phyloP scores from a whole-genome alignment of 2,797 vertebrate genomes.

The Sebastes itinus region DNA sequence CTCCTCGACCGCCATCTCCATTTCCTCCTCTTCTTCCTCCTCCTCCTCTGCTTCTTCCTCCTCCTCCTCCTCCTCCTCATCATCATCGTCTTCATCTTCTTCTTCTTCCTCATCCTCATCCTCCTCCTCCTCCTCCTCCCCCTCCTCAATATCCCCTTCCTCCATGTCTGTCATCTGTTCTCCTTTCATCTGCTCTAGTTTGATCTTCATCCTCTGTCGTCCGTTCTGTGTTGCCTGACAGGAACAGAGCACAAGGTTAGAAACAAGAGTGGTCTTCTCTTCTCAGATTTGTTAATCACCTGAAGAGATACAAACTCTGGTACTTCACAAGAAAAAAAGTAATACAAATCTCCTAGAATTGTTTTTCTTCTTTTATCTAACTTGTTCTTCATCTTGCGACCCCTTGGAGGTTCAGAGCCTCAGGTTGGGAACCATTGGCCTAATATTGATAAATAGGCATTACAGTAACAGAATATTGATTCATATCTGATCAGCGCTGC shows the following conservation, averaged over 20 bases:
- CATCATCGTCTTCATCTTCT: neutral
- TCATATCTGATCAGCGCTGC: no score
- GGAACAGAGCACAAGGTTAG: neutral
- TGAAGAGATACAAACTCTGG: neutral
- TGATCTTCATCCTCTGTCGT: constrained; percentile 30
- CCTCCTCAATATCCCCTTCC: constrained; percentile 30
- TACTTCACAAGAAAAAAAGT: neutral
- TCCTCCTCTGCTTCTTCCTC: accelerated
- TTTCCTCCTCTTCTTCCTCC: accelerated
- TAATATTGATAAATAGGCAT: no score
- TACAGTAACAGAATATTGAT: no score
- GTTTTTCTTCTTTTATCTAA: neutral
- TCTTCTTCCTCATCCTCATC: neutral
- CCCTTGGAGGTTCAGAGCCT: neutral
- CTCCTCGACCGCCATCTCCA: constrained; percentile 26
- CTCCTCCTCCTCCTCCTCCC: neutral
- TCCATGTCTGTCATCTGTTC: constrained; percentile 31
- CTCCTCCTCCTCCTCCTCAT: neutral
- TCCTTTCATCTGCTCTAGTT: constrained; percentile 37
- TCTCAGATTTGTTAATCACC: neutral
- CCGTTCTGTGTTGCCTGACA: constrained; percentile 36
- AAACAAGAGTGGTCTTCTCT: neutral
- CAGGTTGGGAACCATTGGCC: no score
- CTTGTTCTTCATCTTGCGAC: neutral
- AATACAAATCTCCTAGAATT: neutral